Evolutionary conservation across 2,888 invertebrate species (phyloP).

Genomic region (Anthrax anthrax): DNA sequence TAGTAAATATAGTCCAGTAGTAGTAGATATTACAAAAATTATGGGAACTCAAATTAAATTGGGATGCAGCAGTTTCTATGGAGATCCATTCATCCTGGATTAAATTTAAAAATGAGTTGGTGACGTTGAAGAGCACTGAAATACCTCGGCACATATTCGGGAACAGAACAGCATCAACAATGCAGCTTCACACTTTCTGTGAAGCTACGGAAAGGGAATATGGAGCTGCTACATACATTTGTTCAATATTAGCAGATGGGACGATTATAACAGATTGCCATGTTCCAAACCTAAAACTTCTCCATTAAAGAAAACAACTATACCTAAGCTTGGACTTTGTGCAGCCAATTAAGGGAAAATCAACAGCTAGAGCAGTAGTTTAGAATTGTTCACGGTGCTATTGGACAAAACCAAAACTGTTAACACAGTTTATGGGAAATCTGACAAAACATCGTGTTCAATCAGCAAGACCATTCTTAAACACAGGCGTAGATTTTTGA

Average conservation of each 20-base stretch:
- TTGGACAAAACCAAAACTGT: no score
- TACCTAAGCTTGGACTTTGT: neutral
- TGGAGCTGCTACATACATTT: conserved; percentile 13
- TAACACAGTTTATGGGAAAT: no score
- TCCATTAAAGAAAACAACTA: neutral
- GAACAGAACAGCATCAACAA: neutral
- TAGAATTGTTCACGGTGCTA: no score
- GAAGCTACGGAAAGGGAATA: conserved; percentile 12
- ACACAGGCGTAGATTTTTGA: no score
- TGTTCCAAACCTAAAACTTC: neutral
- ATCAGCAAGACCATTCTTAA: no score
- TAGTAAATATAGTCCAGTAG: no score
- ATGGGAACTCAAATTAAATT: neutral
- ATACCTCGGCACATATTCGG: neutral
- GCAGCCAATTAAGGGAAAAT: no score
- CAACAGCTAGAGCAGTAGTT: no score
- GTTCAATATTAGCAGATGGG: neutral
- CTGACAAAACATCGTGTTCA: no score
- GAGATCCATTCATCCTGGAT: neutral
- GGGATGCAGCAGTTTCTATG: no score
- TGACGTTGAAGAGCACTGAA: neutral
- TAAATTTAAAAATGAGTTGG: neutral
- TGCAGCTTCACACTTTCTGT: conserved; percentile 12
- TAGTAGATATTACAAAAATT: neutral
- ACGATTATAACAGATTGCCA: neutral